Evolutionary conservation across 2,888 invertebrate species (phyloP).

Genomic region (Ophion costatus): DNA sequence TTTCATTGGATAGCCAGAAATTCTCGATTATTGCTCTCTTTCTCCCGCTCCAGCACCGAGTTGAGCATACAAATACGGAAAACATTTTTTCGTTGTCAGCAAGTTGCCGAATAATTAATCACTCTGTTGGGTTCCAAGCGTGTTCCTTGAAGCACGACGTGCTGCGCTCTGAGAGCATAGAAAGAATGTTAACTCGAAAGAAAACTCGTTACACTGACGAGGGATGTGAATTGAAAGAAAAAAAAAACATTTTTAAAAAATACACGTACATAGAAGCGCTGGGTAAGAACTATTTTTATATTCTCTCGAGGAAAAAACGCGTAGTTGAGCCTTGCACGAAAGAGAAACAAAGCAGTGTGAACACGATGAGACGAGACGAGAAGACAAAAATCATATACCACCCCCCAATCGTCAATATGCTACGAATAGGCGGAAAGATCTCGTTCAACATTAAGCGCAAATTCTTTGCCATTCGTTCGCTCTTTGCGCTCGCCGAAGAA

Average conservation of each 20-base stretch:
- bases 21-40: background rate
- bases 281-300: slow-evolving; percentile 75
- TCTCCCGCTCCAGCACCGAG: background rate
- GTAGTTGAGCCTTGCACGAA: slow-evolving; percentile 81
- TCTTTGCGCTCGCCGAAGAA: slow-evolving; percentile 3
- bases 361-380: slow-evolving; percentile 54
- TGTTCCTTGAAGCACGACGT: too few relatives aligned
- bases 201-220: background rate
- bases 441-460: slow-evolving; percentile 17
- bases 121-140: background rate
- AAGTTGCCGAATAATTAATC: background rate
- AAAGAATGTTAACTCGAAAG: slow-evolving; percentile 5
- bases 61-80: background rate
- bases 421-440: slow-evolving; percentile 74
- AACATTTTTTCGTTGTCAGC: background rate
- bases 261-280: slow-evolving; percentile 62
- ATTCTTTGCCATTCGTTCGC: background rate
- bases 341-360: slow-evolving; percentile 60
- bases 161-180: background rate
- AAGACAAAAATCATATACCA: slow-evolving; percentile 70
- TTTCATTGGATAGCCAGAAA: too few relatives aligned
- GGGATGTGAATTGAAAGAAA: slow-evolving; percentile 14
- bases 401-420: slow-evolving; percentile 83
- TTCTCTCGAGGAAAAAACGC: slow-evolving; percentile 73
- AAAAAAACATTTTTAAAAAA: too few relatives aligned